Percentiles rank a stretch among this genome's conserved stretches.
Conservation (phyloP, 2,888 invertebrate genomes). For the Heliothis peltigera region DNA sequence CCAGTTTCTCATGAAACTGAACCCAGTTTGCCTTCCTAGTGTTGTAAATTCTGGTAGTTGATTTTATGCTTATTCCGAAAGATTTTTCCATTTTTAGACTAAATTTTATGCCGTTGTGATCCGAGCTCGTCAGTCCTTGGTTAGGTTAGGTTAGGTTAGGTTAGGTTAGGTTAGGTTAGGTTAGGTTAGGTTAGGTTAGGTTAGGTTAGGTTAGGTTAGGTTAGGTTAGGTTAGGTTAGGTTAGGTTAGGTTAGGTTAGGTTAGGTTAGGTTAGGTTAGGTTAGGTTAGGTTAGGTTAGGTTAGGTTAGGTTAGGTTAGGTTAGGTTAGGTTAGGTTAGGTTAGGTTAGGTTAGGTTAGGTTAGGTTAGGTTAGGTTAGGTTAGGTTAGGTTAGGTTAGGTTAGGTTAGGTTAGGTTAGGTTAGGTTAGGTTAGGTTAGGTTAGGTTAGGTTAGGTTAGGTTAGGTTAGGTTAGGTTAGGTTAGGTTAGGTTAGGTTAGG, state of each 20-base stretch:
- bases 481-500: slow-evolving; percentile 1
- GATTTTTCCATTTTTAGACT: too few species aligned
- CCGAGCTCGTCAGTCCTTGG: slow-evolving; percentile 16
- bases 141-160: slow-evolving; percentile 52
- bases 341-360: slow-evolving; percentile 1
- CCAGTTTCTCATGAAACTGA: too few species aligned
- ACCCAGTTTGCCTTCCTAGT: too few species aligned
- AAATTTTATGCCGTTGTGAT: background rate
- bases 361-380: slow-evolving; percentile 1
- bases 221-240: slow-evolving; percentile 58
- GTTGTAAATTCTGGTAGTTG: too few species aligned
- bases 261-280: slow-evolving; percentile 33
- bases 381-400: slow-evolving; percentile 1
- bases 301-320: slow-evolving; percentile 1
- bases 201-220: slow-evolving; percentile 57
- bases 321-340: slow-evolving; percentile 1
- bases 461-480: slow-evolving; percentile 1
- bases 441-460: slow-evolving; percentile 1
- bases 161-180: slow-evolving; percentile 62
- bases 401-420: slow-evolving; percentile 1
- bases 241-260: slow-evolving; percentile 47
- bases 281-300: slow-evolving; percentile 1
- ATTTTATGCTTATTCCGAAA: too few species aligned
- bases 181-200: slow-evolving; percentile 61
- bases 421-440: slow-evolving; percentile 1